A percentile compares a stretch with the other conserved stretches of the same genome.
Conservation (phyloP, 2,888 invertebrate species). For the Hedya salicella region DNA sequence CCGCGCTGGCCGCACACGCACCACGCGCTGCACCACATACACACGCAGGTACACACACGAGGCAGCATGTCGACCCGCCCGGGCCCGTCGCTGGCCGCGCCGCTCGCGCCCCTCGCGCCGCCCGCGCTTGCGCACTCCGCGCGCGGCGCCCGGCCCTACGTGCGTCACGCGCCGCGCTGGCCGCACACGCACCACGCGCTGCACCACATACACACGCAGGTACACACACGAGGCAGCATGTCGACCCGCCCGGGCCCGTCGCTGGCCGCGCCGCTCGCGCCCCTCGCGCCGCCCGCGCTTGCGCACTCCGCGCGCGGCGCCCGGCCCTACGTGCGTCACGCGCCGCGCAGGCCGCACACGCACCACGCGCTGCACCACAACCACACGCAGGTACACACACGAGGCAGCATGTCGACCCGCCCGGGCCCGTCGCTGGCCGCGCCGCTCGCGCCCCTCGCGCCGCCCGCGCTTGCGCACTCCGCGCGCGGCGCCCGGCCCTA, state of each 20-base stretch:
- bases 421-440: too few species aligned
- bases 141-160: slow-evolving; percentile 67
- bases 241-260: too few species aligned
- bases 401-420: too few species aligned
- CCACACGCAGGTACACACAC: slow-evolving; percentile 52
- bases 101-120: slow-evolving; percentile 42
- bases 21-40: slow-evolving; percentile 63
- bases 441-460: too few species aligned
- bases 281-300: background rate
- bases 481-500: slow-evolving; percentile 51
- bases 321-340: background rate
- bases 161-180: slow-evolving; percentile 89
- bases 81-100: too few species aligned
- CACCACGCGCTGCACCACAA: slow-evolving; percentile 5
- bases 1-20: too few species aligned
- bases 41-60: too few species aligned
- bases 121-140: too few species aligned
- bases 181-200: slow-evolving; percentile 82
- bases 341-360: slow-evolving; percentile 12
- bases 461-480: slow-evolving; percentile 47
- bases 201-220: slow-evolving; percentile 89
- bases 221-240: too few species aligned
- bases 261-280: slow-evolving; percentile 87
- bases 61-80: too few species aligned
- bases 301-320: too few species aligned